Percentiles rank a stretch among this genome's conserved stretches.
phyloP scores from a whole-genome alignment of 2,113 vertebrate genomes.

The Loxodonta africana region DNA sequence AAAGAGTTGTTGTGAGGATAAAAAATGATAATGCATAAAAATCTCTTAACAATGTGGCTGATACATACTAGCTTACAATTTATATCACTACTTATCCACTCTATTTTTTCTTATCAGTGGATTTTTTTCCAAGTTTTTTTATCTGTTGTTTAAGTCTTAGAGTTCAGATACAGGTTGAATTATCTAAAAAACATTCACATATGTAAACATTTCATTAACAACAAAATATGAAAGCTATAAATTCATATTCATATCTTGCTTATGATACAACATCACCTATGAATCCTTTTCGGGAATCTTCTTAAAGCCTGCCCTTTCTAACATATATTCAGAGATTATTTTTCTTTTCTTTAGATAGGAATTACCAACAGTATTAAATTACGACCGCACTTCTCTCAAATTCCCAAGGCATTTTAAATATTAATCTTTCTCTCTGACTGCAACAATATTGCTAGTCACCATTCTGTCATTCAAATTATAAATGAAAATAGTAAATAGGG shows the following conservation, averaged over 20 bases:
- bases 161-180: not conserved
- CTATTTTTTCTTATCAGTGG: not conserved
- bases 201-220: slow-evolving; percentile 17
- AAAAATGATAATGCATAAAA: not conserved
- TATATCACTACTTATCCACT: not conserved
- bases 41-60: not conserved
- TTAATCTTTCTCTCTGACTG: slow-evolving; percentile 11
- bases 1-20: not conserved
- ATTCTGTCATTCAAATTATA: slow-evolving; percentile 29
- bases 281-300: not conserved
- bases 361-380: slow-evolving; percentile 32
- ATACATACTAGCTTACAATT: not conserved
- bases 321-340: slow-evolving; percentile 21
- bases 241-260: slow-evolving; percentile 25
- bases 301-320: not conserved
- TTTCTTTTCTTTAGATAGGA: slow-evolving; percentile 2
- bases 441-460: slow-evolving; percentile 8
- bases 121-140: slow-evolving; percentile 20
- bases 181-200: not conserved
- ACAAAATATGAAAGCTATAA: not conserved
- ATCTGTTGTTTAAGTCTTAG: slow-evolving; percentile 2
- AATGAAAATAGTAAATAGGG: slow-evolving; percentile 40
- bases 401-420: not conserved
- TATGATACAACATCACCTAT: not conserved
- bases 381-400: slow-evolving; percentile 2